phyloP scores from a whole-genome alignment of 2,797 vertebrate species.

The Hydrolagus colliei region DNA sequence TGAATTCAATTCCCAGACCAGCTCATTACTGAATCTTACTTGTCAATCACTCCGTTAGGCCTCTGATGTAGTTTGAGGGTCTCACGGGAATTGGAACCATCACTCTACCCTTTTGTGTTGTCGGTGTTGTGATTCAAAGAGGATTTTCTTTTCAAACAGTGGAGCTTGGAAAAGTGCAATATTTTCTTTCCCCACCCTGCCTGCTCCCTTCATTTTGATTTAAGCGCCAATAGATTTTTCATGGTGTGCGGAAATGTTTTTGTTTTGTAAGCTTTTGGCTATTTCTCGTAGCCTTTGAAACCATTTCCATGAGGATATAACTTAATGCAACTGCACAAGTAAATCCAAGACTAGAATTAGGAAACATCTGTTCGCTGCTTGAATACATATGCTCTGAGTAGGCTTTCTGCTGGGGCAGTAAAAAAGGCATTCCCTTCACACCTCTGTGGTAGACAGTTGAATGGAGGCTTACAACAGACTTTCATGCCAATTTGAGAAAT shows the following conservation, averaged over 20 bases:
- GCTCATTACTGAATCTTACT: slow-evolving; percentile 46
- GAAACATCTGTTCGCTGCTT: slow-evolving; percentile 2
- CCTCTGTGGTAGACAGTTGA: not conserved
- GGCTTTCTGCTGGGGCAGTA: not conserved
- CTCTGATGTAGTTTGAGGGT: not conserved
- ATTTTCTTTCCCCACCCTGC: not conserved
- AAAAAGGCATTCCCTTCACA: not conserved
- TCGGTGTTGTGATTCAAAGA: not conserved
- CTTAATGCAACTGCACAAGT: not conserved
- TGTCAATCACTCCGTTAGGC: slow-evolving; percentile 48
- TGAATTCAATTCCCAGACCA: slow-evolving; percentile 40
- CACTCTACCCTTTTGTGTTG: not conserved
- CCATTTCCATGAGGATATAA: not conserved
- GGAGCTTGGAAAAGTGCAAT: not conserved
- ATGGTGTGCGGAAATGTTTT: not conserved
- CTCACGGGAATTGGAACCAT: not conserved
- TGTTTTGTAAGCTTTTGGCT: not conserved
- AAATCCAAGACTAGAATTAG: not conserved
- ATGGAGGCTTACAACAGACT: not conserved
- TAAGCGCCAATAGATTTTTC: not conserved
- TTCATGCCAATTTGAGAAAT: not conserved
- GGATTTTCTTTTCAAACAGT: not conserved
- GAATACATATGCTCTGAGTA: slow-evolving; percentile 11
- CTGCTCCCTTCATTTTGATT: not conserved
- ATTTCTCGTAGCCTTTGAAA: not conserved